These are phyloP conservation scores for Hypanus sabinus DNA, from an alignment of 2,113 vertebrate genomes.

Conservation along the genomic window DNA sequence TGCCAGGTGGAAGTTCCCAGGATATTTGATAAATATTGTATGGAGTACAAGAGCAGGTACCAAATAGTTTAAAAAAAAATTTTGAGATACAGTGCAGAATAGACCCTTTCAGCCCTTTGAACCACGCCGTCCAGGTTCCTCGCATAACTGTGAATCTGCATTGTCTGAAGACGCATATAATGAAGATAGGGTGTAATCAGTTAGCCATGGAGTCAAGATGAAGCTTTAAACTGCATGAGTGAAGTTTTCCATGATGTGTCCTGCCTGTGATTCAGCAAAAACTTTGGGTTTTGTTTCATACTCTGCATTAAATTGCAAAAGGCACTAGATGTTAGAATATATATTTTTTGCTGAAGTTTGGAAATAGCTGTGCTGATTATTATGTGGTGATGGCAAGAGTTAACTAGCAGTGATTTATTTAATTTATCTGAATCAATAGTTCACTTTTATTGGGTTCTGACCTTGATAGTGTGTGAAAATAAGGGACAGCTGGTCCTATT, in stretches of 20 bases:
- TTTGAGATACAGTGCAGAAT: no score
- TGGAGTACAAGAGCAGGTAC: no score
- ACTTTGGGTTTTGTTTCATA: background rate
- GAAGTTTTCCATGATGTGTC: no score
- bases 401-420: background rate
- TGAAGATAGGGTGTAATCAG: no score
- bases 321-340: background rate
- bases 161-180: no score
- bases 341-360: background rate
- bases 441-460: background rate
- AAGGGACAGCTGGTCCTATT: constrained; percentile 11
- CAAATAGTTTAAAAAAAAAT: no score
- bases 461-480: background rate
- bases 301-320: background rate
- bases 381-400: background rate
- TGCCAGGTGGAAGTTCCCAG: no score
- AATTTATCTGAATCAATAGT: background rate
- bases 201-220: background rate
- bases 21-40: no score
- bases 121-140: no score
- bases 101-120: no score
- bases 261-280: background rate
- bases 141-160: no score
- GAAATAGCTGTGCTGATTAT: background rate
- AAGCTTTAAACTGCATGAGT: no score